These are phyloP conservation scores for Brachionus paranguensis DNA, from an alignment of 1,140 invertebrate species.

Conservation along the genomic window DNA sequence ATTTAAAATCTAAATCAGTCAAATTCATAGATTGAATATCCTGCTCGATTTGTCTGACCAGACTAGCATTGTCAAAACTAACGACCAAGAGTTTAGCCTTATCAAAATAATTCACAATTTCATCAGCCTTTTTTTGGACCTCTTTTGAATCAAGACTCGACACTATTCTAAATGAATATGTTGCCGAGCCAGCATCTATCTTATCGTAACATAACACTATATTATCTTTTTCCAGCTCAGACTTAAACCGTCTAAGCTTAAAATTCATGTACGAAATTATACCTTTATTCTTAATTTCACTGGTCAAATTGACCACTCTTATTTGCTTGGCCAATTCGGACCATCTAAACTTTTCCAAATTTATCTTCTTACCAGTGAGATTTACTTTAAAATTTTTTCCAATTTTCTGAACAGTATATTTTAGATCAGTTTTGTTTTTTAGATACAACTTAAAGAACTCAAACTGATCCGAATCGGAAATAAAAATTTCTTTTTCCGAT, in stretches of 20 bases:
- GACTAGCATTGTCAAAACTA: neutral
- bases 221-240: neutral
- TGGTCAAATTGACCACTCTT: neutral
- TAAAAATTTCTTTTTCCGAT: neutral
- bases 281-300: neutral
- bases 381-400: neutral
- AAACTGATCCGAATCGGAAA: neutral
- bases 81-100: neutral
- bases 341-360: neutral
- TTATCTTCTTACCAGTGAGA: neutral
- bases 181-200: neutral
- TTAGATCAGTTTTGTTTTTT: neutral
- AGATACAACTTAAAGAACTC: neutral
- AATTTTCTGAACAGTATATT: neutral
- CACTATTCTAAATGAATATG: neutral
- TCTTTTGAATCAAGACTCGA: neutral
- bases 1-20: neutral
- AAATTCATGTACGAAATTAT: neutral
- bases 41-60: neutral
- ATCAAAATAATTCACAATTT: neutral
- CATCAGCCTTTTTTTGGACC: neutral
- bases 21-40: neutral
- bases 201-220: neutral
- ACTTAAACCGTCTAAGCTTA: neutral
- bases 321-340: neutral